A percentile compares a stretch with the other conserved stretches of the same genome.
phyloP scores from a whole-genome alignment of 2,888 invertebrate genomes.

The Arctia plantaginis region DNA sequence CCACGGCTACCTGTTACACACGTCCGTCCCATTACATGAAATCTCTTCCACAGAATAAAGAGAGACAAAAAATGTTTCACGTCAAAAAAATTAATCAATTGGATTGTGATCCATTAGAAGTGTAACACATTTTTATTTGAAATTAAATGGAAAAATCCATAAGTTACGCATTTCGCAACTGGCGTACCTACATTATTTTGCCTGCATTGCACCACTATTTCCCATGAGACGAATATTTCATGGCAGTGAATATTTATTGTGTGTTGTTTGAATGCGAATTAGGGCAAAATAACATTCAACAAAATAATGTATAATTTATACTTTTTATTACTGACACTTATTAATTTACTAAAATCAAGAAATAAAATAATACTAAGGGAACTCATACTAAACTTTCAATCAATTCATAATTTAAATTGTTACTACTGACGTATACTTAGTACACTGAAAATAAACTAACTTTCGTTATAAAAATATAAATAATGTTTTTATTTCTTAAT shows the following conservation, averaged over 20 bases:
- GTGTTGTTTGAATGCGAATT: constrained; percentile 18
- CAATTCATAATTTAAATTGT: no score
- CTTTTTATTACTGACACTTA: no score
- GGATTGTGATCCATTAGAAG: not conserved
- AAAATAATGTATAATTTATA: not conserved
- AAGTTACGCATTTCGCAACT: not conserved
- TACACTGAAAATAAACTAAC: no score
- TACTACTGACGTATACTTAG: no score
- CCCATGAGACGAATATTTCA: constrained; percentile 49
- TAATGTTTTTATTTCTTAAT: no score
- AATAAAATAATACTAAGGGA: no score
- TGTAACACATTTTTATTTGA: no score
- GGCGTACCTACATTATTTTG: not conserved
- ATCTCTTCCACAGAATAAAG: not conserved
- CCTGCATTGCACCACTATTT: constrained; percentile 25
- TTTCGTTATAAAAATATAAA: no score
- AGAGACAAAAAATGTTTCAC: not conserved
- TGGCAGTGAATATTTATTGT: constrained; percentile 26
- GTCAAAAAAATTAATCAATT: not conserved
- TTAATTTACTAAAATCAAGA: no score
- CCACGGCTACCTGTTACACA: no score
- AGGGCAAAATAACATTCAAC: not conserved
- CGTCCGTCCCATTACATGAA: not conserved
- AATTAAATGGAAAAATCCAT: no score
- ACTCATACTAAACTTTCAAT: no score